Percentiles rank a stretch among this genome's conserved stretches.
Evolutionary conservation across 2,797 vertebrate genomes (phyloP).

Genomic region (Thaleichthys pacificus): DNA sequence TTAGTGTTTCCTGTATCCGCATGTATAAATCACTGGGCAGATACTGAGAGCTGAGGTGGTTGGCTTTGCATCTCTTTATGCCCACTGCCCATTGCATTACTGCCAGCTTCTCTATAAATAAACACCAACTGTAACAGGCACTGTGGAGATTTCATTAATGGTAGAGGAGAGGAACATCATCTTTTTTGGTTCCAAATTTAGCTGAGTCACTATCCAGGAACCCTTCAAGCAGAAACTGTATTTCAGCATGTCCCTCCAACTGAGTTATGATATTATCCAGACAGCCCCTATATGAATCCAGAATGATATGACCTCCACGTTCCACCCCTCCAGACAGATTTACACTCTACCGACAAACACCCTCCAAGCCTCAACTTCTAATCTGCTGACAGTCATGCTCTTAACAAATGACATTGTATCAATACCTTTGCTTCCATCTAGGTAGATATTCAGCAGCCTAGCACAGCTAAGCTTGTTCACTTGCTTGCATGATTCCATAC

Average conservation of each 20-base stretch:
- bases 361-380: background rate
- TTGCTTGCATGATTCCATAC: no score
- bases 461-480: no score
- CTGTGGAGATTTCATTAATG: constrained; percentile 1
- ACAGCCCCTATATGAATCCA: background rate
- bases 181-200: background rate
- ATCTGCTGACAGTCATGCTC: background rate
- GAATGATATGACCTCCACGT: background rate
- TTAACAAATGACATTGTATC: background rate
- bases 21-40: constrained; percentile 7
- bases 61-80: constrained; percentile 13
- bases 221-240: background rate
- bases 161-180: background rate
- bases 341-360: background rate
- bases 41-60: background rate
- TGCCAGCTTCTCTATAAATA: constrained; percentile 20
- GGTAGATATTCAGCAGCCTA: no score
- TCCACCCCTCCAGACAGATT: background rate
- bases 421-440: background rate
- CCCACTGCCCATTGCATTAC: constrained; percentile 11
- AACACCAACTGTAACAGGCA: background rate
- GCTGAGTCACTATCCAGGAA: constrained; percentile 4
- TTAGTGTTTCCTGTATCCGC: constrained; percentile 6
- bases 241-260: background rate
- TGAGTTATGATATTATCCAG: constrained; percentile 8